Base-by-base conservation (phyloP, 30 jellyfish, hydroid and myxozoan genomes). In the Calvadosia cruxmelitensis region DNA sequence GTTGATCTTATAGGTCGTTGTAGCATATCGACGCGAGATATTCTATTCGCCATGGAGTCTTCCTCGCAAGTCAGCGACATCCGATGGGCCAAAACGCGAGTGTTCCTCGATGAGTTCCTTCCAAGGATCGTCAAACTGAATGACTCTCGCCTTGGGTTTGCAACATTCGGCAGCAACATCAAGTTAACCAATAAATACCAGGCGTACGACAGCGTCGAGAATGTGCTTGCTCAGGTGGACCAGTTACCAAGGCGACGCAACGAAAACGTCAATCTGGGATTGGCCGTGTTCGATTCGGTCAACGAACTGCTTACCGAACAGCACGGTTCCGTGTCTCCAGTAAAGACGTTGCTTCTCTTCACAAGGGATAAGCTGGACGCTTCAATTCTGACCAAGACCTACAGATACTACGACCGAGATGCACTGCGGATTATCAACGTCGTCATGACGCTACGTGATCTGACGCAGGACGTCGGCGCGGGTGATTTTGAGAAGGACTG, bases 351-450 rank as follows among this genome's bases (percentile, higher is more conserved):
- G 34, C 72, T 78, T 20, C 29, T 78, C 13, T 16, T 78, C 0
- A 69, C 92, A 16, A 53, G 33, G 20, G 67, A 64, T 1, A 31
- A 49, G 5, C 64, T 78, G 29, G 77, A 78, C 50, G 48, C 66
- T 12, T 10, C 61, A 15, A 31, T 69, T 7, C 26, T 78, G 70
- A 48, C 48, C 31, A 23, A 2, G 3, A 1, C 70, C 0, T 23
- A 50, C 2, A 32, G 92, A 24, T 15, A 52, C 50, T 78, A 69
- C 68, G 83, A 77, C 0, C 66, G 48, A 27, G 92, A 78, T 31
- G 48, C 63, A 3, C 29, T 78, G 15, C 67, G 50, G 13, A 23
- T 78, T 5, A 34, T 78, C 2, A 57, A 49, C 33, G 83, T 78
- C 29, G 53, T 64, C 27, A 57, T 71, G 83, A 27, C 27, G 24